These are phyloP conservation scores for Zaprionus tsacasi DNA, from an alignment of 1,140 invertebrate genomes.

Conservation along the genomic window DNA sequence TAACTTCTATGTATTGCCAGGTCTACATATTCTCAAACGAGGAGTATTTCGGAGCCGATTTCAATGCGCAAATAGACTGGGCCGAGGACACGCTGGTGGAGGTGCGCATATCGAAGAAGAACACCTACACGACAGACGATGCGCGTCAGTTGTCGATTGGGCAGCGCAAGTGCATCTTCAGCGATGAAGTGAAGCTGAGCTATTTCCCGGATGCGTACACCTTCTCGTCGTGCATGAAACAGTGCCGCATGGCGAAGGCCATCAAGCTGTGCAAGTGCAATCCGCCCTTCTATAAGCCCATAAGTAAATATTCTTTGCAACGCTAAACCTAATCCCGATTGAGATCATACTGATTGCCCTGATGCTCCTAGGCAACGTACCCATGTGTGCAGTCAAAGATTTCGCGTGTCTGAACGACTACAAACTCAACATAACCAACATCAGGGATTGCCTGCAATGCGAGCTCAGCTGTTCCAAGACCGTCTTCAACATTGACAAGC, in stretches of 20 bases:
- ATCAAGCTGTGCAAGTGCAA: conserved; percentile 87
- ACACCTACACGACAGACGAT: conserved; percentile 89
- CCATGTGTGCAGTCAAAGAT: conserved; percentile 86
- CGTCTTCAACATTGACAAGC: conserved; percentile 90
- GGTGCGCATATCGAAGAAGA: conserved; percentile 88
- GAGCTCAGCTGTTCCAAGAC: conserved; percentile 89
- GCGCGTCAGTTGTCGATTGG: conserved; percentile 87
- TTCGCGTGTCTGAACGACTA: conserved; percentile 86
- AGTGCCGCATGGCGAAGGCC: conserved; percentile 88
- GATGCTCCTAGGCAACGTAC: conserved; percentile 58
- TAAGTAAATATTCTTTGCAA: conserved; percentile 71
- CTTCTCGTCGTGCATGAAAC: conserved; percentile 88
- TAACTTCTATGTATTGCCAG: conserved; percentile 28
- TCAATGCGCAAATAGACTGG: conserved; percentile 89
- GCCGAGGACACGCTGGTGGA: conserved; percentile 86
- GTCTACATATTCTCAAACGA: conserved; percentile 88
- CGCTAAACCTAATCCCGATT: background rate
- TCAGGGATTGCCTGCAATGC: conserved; percentile 87
- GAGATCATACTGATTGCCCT: no score
- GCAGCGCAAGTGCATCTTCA: conserved; percentile 88
- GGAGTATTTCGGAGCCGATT: conserved; percentile 88
- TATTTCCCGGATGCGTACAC: conserved; percentile 87
- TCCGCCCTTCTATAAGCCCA: conserved; percentile 87
- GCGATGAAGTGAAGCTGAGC: conserved; percentile 86
- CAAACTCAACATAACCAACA: conserved; percentile 86